Conservation (phyloP, 2,888 invertebrate species). For the Platycheirus albimanus region DNA sequence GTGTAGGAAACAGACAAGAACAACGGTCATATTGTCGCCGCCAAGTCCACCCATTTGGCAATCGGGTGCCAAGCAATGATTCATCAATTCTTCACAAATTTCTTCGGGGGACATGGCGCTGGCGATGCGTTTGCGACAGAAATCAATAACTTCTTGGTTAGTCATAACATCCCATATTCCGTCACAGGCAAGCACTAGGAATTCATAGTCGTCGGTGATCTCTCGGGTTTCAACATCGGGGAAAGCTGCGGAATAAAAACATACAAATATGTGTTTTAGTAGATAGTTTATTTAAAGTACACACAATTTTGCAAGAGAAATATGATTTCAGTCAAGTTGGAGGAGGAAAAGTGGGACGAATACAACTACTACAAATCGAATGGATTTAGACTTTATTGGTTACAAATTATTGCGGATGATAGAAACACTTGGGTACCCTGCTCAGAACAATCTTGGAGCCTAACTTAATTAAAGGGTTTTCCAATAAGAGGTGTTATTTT, state of each 20-base stretch:
- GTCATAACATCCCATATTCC: constrained; percentile 99
- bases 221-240: constrained; percentile 94
- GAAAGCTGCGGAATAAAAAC: constrained; percentile 86
- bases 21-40: constrained; percentile 99
- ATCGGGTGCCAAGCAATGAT: constrained; percentile 97
- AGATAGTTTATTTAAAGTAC: too few relatives aligned
- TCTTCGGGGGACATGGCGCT: constrained; percentile 94
- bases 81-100: constrained; percentile 98
- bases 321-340: too few relatives aligned
- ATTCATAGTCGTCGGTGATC: constrained; percentile 96
- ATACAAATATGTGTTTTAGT: not conserved
- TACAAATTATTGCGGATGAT: too few relatives aligned
- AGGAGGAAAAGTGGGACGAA: too few relatives aligned
- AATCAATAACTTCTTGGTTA: constrained; percentile 96
- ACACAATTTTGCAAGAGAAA: too few relatives aligned
- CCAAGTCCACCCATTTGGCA: constrained; percentile 98
- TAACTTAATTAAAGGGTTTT: too few relatives aligned
- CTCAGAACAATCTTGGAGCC: too few relatives aligned
- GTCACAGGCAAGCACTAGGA: constrained; percentile 97
- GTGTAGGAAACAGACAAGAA: constrained; percentile 89
- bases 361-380: too few relatives aligned
- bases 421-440: too few relatives aligned
- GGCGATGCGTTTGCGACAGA: constrained; percentile 92
- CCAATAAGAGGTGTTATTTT: too few relatives aligned
- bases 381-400: too few relatives aligned